phyloP scores from a whole-genome alignment of 2,797 vertebrate genomes.

The Alectoris magna region DNA sequence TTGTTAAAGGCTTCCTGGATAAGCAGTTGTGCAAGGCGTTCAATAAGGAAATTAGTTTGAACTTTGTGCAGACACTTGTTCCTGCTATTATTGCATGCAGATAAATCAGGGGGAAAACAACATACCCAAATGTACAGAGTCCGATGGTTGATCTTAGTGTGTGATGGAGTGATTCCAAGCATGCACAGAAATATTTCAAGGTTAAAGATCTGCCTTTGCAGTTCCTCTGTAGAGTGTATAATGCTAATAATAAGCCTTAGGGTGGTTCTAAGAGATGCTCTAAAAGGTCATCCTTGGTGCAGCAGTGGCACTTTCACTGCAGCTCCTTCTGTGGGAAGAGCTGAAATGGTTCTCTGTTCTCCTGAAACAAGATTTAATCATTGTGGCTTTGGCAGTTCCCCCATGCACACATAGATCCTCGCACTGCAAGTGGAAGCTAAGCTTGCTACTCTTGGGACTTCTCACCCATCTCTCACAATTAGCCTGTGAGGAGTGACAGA shows the following conservation, averaged over 20 bases:
- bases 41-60: not conserved
- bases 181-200: not conserved
- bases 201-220: not conserved
- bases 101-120: not conserved
- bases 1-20: not conserved
- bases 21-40: not conserved
- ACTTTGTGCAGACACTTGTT: constrained; percentile 25
- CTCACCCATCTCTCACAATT: not conserved
- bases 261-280: not conserved
- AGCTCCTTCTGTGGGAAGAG: not conserved
- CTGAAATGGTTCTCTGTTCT: not conserved
- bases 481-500: not conserved
- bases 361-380: not conserved
- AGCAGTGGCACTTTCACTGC: not conserved
- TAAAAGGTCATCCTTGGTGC: not conserved
- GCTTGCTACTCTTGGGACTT: not conserved
- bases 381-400: not conserved
- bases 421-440: not conserved
- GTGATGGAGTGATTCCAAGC: not conserved
- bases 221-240: not conserved
- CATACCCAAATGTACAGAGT: not conserved
- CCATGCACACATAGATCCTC: not conserved
- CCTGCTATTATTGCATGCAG: not conserved
- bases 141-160: not conserved
- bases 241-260: not conserved